Evolutionary conservation across 2,797 vertebrate species (phyloP), one percentile per base, ranked within the genome.

Genomic region (Channa striata): DNA sequence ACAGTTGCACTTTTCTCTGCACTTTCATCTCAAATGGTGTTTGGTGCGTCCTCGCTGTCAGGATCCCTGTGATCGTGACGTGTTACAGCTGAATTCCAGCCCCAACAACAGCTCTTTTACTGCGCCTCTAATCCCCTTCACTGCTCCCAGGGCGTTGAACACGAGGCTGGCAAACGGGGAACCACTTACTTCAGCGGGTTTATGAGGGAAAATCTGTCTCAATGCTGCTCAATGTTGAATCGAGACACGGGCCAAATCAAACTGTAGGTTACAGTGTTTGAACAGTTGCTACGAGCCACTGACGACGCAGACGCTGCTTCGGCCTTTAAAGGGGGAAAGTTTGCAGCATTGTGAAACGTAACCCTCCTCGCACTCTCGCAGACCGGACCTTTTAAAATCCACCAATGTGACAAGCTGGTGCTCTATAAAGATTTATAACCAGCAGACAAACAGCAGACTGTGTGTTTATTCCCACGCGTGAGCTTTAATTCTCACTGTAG

Each of bases 191-290:
- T 30, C 81, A 52, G 39, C 21, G 33, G 40, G 75, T 88, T 90
- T 87, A 87, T 8, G 75, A 88, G 78, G 77, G 77, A 58, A 86
- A 87, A 77, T 70, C 72, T 77, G 73, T 50, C 74, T 85, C 74
- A 51, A 9, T 1, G 33, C 19, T 5, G 30, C 56, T 19, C 34
- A 68, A 20, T 14, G 59, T 54, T 48, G 54, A 63, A 49, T 54
- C 11, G 4, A 63, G 54, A 40, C 42, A 44, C 14, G 58, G 44
- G 61, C 36, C 1, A 16, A 23, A 39, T 60, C 59, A 19, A 30
- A 30, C 25, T 30, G 25, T 49, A 13, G 51, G 47, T 69, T 61
- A 39, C 20, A 5, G 47, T 59, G 56, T 67, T 88, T 68, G 67
- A 79, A 69, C 59, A 11, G 77, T 44, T 44, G 33, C 72, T 30